A percentile compares a stretch with the other conserved stretches of the same genome.
Conservation (phyloP, 2,113 vertebrate genomes). For the Pangasianodon hypophthalmus region DNA sequence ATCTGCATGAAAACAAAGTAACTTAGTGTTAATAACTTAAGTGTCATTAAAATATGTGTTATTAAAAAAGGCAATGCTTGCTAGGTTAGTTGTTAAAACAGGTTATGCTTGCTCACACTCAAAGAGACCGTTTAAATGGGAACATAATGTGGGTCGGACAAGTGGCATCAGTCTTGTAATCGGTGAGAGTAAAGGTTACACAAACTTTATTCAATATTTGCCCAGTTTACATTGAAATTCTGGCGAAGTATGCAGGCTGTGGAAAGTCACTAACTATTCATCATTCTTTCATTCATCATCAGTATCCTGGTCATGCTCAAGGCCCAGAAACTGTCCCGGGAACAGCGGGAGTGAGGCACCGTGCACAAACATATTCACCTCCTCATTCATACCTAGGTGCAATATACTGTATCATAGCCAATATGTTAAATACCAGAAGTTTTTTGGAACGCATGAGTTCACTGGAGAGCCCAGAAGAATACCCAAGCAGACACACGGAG, state of each 20-base stretch:
- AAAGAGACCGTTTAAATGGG: not conserved
- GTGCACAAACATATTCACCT: not conserved
- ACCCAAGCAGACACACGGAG: not conserved
- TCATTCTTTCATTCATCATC: not conserved
- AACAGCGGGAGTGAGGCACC: not conserved
- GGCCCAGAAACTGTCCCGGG: not conserved
- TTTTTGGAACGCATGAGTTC: no score
- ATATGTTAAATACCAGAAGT: not conserved
- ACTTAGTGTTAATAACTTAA: not conserved
- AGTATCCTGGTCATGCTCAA: not conserved
- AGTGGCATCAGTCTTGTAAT: not conserved
- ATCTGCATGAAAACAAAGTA: not conserved
- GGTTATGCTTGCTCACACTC: not conserved
- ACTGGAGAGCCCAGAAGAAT: not conserved
- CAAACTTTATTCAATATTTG: not conserved
- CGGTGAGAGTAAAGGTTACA: not conserved
- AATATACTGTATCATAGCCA: not conserved
- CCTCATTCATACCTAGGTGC: not conserved
- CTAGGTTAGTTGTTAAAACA: not conserved
- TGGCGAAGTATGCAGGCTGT: not conserved
- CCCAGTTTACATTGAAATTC: not conserved
- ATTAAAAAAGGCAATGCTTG: not conserved
- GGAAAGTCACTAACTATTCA: not conserved
- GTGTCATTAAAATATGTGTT: not conserved
- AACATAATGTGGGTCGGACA: not conserved